Percentiles rank a stretch among this genome's conserved stretches.
Conservation (phyloP, 2,888 invertebrate genomes). For the Hipparchia semele region DNA sequence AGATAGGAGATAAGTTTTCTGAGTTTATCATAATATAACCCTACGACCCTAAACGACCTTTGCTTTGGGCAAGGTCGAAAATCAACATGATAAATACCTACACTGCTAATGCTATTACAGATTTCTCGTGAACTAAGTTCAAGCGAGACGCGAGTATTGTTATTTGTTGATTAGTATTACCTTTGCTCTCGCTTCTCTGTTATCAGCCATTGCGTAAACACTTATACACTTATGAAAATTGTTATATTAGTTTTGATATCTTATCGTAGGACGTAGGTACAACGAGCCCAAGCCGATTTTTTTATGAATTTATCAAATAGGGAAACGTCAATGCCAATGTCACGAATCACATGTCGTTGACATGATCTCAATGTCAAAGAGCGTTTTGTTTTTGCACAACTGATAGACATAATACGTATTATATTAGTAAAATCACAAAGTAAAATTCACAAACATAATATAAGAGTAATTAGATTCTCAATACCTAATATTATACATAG, state of each 20-base stretch:
- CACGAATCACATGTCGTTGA: not conserved
- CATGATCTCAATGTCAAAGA: conserved; percentile 6
- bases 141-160: conserved; percentile 42
- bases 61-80: conserved; percentile 54
- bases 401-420: no score
- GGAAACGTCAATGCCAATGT: not conserved
- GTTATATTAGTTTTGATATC: conserved; percentile 14
- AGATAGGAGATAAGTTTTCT: not conserved
- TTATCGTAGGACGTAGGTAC: conserved; percentile 1
- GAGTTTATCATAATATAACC: not conserved
- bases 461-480: no score
- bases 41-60: conserved; percentile 56
- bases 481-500: no score
- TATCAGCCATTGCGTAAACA: conserved; percentile 63
- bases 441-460: no score
- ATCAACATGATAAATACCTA: conserved; percentile 54
- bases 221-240: conserved; percentile 30
- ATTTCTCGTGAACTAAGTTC: conserved; percentile 45
- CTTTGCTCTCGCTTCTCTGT: conserved; percentile 67
- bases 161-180: conserved; percentile 55
- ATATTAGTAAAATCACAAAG: no score
- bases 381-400: not conserved
- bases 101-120: conserved; percentile 12
- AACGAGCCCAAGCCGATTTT: conserved; percentile 19
- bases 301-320: not conserved